Base-by-base conservation (phyloP, 2,888 invertebrate genomes). In the Sabatieria punctata region DNA sequence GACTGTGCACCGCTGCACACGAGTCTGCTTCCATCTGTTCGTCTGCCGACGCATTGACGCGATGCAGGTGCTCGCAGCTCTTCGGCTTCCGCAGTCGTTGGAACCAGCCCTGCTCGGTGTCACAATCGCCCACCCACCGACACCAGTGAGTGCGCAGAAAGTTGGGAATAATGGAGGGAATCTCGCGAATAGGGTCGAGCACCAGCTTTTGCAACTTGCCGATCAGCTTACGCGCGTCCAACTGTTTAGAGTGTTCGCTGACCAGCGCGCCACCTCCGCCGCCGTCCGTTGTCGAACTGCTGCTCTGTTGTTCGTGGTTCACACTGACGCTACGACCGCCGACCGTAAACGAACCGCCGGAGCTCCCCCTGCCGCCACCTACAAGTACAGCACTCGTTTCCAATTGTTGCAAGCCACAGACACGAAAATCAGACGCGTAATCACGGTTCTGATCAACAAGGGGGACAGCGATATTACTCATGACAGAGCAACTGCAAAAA, bases 241-340 rank as follows among this genome's bases (percentile, higher is more conserved):
- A 27, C 4, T 21, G n/a, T 38, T 38, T n/a, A 30, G 8, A 30
- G 30, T 30, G 8, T 15, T 30, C 30, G 8, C 8, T 15, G 30
- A 30, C 51, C 35, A 47, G 49, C 25, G 50, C 51, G 45, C 52
- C 53, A 25, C 55, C 52, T 22, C 57, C 53, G 47, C 4, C 15
- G 22, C 18, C 44, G 24, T 26, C 36, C 21, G 37, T 8, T 15
- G 44, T 37, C 13, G 26, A 24, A 15, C 18, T n/a, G n/a, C n/a
- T 54, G 25, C 53, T 49, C 30, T 52, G 53, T n/a, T 55, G 53
- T 24, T 57, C 55, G 26, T 54, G 52, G 23, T 54, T 55, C 26
- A 52, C 52, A 33, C 55, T 55, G 36, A 52, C 50, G 4, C 54
- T 52, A 30, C 54, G 50, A 11, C 51, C 52, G 26, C 55, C n/a